phyloP scores from a whole-genome alignment of 2,797 vertebrate genomes.

The Anguilla anguilla region DNA sequence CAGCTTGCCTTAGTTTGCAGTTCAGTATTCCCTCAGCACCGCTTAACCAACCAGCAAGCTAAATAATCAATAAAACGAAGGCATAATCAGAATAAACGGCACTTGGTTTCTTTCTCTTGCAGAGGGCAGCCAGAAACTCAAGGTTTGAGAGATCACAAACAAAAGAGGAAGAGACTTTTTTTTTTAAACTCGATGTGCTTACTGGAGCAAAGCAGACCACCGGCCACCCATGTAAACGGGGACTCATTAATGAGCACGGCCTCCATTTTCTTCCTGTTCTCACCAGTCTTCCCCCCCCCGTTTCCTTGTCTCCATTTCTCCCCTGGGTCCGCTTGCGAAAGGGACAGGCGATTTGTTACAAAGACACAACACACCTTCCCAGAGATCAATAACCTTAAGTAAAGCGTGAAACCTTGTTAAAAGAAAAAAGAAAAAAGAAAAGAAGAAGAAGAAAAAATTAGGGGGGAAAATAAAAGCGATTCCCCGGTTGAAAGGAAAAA shows the following conservation, averaged over 20 bases:
- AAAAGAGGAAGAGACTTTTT: not conserved
- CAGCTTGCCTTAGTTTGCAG: not conserved
- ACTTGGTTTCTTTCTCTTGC: not conserved
- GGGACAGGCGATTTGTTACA: not conserved
- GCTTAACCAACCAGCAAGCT: not conserved
- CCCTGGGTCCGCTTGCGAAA: not conserved
- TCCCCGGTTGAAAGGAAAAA: not conserved
- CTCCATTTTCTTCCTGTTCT: not conserved
- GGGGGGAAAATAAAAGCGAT: not conserved
- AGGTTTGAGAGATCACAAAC: not conserved
- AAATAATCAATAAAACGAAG: not conserved
- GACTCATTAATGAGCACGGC: not conserved
- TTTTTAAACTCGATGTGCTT: not conserved
- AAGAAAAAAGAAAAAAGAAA: not conserved
- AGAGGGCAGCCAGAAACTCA: not conserved
- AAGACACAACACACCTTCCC: not conserved
- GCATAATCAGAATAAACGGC: not conserved
- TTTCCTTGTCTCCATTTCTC: not conserved
- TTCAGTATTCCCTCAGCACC: not conserved
- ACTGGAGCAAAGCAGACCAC: not conserved
- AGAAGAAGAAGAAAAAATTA: not conserved
- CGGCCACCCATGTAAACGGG: not conserved
- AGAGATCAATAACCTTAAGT: constrained; percentile 1
- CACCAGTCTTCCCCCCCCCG: not conserved
- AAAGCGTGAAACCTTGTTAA: not conserved